These are phyloP conservation scores for Martes flavigula DNA, from an alignment of 2,797 vertebrate species.

Conservation along the genomic window DNA sequence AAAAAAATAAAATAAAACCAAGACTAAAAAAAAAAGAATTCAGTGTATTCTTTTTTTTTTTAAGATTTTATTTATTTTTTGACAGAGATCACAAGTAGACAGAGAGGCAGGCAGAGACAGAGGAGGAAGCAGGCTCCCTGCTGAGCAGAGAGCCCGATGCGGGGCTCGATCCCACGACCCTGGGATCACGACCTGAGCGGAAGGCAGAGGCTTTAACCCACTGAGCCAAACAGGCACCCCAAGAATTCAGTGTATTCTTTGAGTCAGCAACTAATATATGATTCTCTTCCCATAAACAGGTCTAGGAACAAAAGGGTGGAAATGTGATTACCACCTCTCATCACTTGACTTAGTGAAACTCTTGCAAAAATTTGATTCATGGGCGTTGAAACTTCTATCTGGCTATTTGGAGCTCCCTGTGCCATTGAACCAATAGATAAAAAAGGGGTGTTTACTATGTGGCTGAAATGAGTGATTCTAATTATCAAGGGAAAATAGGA, in stretches of 20 bases:
- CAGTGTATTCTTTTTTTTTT: neutral
- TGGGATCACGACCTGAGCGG: too few species aligned
- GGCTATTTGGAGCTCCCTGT: neutral
- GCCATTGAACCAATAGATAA: neutral
- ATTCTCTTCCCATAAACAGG: neutral
- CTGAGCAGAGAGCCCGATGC: too few species aligned
- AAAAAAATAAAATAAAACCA: too few species aligned
- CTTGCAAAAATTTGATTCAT: neutral
- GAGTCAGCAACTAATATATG: neutral
- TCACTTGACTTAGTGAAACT: neutral
- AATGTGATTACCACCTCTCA: neutral
- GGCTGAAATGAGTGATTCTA: neutral
- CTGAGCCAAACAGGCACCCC: too few species aligned
- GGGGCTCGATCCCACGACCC: too few species aligned
- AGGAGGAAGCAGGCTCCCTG: too few species aligned
- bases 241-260: neutral
- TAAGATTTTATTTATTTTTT: too few species aligned
- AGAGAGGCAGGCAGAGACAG: too few species aligned
- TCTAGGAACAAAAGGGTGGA: neutral
- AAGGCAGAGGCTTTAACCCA: too few species aligned
- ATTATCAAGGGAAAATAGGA: neutral
- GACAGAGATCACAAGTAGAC: too few species aligned
- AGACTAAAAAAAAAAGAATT: neutral
- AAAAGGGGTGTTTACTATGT: neutral
- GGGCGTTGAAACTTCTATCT: neutral